These are phyloP conservation scores for Calephelis perditalis DNA, from an alignment of 2,888 invertebrate species.

Conservation along the genomic window DNA sequence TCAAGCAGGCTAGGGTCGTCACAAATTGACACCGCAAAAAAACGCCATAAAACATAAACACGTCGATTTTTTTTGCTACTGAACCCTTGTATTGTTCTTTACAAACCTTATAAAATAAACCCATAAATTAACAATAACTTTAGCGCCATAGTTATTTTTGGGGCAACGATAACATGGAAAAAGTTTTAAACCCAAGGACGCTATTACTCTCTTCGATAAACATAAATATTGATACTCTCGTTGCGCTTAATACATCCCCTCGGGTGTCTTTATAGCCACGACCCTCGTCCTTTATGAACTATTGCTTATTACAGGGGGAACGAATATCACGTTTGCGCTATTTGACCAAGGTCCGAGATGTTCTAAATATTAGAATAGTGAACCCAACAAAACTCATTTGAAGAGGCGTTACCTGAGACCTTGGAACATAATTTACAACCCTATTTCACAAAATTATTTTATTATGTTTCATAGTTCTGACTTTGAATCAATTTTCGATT, in stretches of 20 bases:
- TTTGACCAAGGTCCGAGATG: slow-evolving; percentile 6
- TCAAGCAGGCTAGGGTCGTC: too few relatives aligned
- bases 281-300: slow-evolving; percentile 20
- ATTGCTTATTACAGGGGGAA: slow-evolving; percentile 25
- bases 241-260: not conserved
- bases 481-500: too few relatives aligned
- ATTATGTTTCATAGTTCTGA: too few relatives aligned
- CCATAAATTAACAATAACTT: too few relatives aligned
- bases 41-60: too few relatives aligned
- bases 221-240: slow-evolving; percentile 7
- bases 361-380: not conserved
- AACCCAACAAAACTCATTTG: not conserved
- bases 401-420: not conserved
- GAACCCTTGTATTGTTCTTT: too few relatives aligned
- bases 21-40: too few relatives aligned
- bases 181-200: not conserved
- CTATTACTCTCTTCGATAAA: slow-evolving; percentile 4
- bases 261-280: not conserved
- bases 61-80: too few relatives aligned
- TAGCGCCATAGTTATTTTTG: too few relatives aligned
- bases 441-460: too few relatives aligned
- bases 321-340: slow-evolving; percentile 19
- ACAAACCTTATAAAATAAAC: too few relatives aligned
- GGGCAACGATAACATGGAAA: not conserved
- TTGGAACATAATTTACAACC: too few relatives aligned